Base-by-base conservation (phyloP, 2,797 vertebrate species). In the Gymnothorax javanicus region DNA sequence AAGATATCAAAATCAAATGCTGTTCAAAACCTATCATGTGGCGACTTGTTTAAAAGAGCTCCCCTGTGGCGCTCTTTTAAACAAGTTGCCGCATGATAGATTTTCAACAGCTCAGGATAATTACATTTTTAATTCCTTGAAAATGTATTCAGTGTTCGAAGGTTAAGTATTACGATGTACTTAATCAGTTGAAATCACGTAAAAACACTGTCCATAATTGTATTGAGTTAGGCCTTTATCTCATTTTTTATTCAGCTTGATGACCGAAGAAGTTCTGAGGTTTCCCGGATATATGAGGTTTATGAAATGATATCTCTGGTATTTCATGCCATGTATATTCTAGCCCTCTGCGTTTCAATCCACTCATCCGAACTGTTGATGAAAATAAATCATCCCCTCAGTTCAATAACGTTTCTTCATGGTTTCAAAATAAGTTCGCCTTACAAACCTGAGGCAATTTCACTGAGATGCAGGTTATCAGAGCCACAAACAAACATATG, bases 401-500 rank as follows among this genome's bases (percentile, higher is more conserved):
- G 17, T 54, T 54, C 15, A n/a, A 79, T 23, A 7, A 20, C 6
- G 54, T 79, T 54, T 2, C 54, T 71, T 73, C 25, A 57, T 27
- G 64, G 69, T 6, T 85, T 52, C 25, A 52, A 15, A 85, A 84
- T 59, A 33, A 54, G 71, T 50, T 12, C 73, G 56, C 62, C 52
- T 54, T 13, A 85, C 62, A 54, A 25, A 73, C 84, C 64, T 52
- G 64, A 73, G 52, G 62, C 13, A 1, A 43, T 43, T 13, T 85
- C 84, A 13, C 60, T 84, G 64, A 3, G 33, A 54, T 57, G 27
- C 13, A 43, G 57, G 62, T 71, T 85, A 73, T n/a, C 64, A 57
- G 84, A 25, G 54, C 84, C 54, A 84, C 15, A 69, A 52, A 57
- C 84, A 73, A 56, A 85, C 52, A 73, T 84, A 27, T 79, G 75